Evolutionary conservation across 2,888 invertebrate genomes (phyloP).

Genomic region (Torymus texanus): DNA sequence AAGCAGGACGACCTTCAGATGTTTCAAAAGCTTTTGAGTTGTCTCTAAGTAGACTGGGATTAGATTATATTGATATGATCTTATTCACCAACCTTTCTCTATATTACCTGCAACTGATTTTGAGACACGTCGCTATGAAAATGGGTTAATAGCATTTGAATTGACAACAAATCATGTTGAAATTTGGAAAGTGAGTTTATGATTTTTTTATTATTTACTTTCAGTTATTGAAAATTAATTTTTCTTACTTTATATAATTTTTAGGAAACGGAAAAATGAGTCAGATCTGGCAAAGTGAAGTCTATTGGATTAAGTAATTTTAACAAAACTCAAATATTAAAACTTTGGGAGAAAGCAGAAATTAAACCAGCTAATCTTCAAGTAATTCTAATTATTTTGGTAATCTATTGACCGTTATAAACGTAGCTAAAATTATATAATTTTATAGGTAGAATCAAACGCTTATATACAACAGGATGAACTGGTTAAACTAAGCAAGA

Average conservation of each 20-base stretch:
- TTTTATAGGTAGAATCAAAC: not conserved
- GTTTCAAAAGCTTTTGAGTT: too few relatives aligned
- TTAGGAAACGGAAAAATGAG: constrained; percentile 18
- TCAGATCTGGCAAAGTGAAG: not conserved
- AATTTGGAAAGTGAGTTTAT: constrained; percentile 4
- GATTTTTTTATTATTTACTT: not conserved
- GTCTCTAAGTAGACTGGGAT: too few relatives aligned
- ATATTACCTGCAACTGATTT: too few relatives aligned
- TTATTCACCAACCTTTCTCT: too few relatives aligned
- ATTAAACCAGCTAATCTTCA: not conserved
- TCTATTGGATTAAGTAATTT: constrained; percentile 15
- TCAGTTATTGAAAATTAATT: not conserved
- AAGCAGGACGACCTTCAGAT: too few relatives aligned
- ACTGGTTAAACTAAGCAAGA: not conserved
- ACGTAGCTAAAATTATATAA: too few relatives aligned
- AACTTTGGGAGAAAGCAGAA: not conserved
- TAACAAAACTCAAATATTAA: constrained; percentile 5
- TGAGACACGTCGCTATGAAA: not conserved
- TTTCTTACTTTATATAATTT: not conserved
- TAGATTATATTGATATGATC: too few relatives aligned
- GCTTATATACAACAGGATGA: constrained; percentile 4
- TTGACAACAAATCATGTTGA: not conserved
- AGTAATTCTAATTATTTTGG: not conserved
- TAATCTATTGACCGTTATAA: too few relatives aligned
- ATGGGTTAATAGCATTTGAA: not conserved